Conservation (phyloP, 1,140 invertebrate species). For the Monomorium pharaonis region DNA sequence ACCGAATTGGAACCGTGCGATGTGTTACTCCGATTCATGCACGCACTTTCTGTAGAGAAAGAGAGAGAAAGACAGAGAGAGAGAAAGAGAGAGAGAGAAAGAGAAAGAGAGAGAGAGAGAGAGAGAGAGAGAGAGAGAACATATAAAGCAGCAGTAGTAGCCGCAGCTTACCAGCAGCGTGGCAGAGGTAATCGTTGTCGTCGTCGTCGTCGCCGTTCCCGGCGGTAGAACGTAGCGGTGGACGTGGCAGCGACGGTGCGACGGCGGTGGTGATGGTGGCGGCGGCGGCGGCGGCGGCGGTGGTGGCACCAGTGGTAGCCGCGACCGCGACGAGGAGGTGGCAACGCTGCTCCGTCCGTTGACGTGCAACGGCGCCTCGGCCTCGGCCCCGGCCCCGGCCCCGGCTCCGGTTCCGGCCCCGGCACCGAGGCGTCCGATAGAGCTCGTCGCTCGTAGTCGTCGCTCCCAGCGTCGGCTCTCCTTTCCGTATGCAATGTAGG, state of each 20-base stretch:
- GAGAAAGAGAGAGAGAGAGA: background rate
- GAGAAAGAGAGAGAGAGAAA: background rate
- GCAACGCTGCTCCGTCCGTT: conserved; percentile 69
- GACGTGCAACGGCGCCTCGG: conserved; percentile 63
- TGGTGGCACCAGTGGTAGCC: conserved; percentile 63
- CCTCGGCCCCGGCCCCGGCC: conserved; percentile 38
- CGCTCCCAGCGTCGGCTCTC: conserved; percentile 56
- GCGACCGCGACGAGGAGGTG: conserved; percentile 61
- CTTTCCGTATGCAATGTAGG: conserved; percentile 35
- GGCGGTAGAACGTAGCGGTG: conserved; percentile 66
- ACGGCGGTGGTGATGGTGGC: conserved; percentile 65
- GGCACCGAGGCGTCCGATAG: conserved; percentile 66
- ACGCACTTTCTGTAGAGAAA: background rate
- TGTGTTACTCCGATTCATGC: conserved; percentile 19
- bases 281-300: conserved; percentile 60
- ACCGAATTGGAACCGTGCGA: conserved; percentile 8
- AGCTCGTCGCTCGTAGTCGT: conserved; percentile 61
- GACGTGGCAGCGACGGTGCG: conserved; percentile 63
- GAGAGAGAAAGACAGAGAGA: background rate
- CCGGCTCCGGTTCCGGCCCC: conserved; percentile 7
- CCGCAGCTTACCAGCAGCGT: conserved; percentile 53
- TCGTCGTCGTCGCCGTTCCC: conserved; percentile 56
- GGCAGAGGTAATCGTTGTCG: conserved; percentile 58
- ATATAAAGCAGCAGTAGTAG: background rate
- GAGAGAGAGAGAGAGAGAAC: background rate